Evolutionary conservation across 2,113 vertebrate genomes (phyloP).

Genomic region (Oxygymnocypris stewartii): DNA sequence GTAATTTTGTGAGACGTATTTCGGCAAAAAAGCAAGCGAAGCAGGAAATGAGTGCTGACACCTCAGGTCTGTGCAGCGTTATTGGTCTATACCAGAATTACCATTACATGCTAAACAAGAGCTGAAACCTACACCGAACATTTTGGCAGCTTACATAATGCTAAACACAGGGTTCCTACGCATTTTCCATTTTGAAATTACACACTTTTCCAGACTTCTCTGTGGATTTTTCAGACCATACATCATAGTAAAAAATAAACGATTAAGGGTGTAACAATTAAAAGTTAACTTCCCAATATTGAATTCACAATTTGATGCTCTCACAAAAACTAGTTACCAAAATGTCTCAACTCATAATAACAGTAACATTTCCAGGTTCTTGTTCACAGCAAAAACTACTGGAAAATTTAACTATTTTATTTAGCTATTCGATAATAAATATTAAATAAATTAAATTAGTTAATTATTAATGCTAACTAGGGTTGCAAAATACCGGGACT

Average conservation of each 20-base stretch:
- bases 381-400: too few relatives aligned
- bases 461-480: too few relatives aligned
- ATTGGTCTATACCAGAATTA: constrained; percentile 14
- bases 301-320: too few relatives aligned
- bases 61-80: background rate
- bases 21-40: constrained; percentile 26
- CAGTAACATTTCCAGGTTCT: too few relatives aligned
- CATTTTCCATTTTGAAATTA: background rate
- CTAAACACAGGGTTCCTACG: background rate
- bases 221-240: background rate
- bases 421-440: too few relatives aligned
- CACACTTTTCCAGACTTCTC: background rate
- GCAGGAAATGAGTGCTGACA: constrained; percentile 48
- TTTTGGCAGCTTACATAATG: background rate
- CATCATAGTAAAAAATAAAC: background rate
- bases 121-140: background rate
- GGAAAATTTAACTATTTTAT: too few relatives aligned
- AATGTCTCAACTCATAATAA: too few relatives aligned
- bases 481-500: too few relatives aligned
- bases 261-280: background rate
- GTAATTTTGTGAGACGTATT: constrained; percentile 28
- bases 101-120: constrained; percentile 9
- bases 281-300: too few relatives aligned
- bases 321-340: too few relatives aligned
- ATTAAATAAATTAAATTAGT: too few relatives aligned